phyloP scores from a whole-genome alignment of 2,113 vertebrate genomes.

The Sphyrna mokarran region DNA sequence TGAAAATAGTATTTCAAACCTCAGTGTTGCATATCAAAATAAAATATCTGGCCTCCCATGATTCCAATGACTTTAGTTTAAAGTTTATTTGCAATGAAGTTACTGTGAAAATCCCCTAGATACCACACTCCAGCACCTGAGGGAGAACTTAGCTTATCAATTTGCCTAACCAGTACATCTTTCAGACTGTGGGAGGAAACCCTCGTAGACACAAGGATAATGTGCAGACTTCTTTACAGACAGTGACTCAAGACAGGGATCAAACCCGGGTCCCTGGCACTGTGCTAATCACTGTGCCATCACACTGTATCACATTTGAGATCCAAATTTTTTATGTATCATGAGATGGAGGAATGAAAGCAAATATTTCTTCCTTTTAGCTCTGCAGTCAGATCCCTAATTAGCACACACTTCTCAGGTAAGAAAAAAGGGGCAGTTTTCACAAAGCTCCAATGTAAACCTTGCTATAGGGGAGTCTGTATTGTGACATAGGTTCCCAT shows the following conservation, averaged over 20 bases:
- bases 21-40: not conserved
- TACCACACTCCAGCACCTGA: too few species aligned
- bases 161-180: too few species aligned
- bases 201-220: too few species aligned
- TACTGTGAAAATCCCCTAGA: too few species aligned
- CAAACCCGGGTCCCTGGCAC: too few species aligned
- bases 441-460: not conserved
- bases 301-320: too few species aligned
- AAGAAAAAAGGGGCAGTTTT: not conserved
- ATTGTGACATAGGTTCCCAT: not conserved
- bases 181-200: too few species aligned
- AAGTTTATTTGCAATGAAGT: too few species aligned
- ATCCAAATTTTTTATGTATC: not conserved
- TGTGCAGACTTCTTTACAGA: too few species aligned
- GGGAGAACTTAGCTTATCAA: too few species aligned
- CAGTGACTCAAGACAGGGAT: too few species aligned
- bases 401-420: not conserved
- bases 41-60: not conserved
- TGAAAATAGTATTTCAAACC: not conserved
- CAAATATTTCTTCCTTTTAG: not conserved
- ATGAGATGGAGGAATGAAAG: not conserved
- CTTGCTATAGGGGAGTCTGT: not conserved
- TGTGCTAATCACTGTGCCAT: too few species aligned
- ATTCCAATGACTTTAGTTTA: not conserved
- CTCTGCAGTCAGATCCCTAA: not conserved